Base-by-base conservation (phyloP, 2,888 invertebrate species). In the Pogonocherus hispidulus region DNA sequence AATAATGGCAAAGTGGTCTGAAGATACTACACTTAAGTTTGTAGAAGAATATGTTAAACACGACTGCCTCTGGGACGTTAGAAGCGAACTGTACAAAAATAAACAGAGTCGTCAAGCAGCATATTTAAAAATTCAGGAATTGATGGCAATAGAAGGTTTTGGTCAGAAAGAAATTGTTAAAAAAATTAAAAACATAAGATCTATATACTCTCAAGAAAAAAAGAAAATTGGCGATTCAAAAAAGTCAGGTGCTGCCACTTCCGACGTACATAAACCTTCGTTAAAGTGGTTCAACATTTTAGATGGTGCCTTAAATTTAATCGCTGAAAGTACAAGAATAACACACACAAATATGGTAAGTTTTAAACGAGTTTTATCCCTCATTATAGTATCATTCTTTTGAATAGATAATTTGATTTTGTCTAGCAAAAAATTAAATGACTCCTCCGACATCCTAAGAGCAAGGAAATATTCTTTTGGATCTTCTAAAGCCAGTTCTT, bases 21-120 rank as follows among this genome's bases (percentile, higher is more conserved):
- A 27, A 27, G 1, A 27, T 27, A 27, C 27, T 8, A 27, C 27
- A 6, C 8, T 27, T 8, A 27, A 27, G 8, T 27, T 27, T 27
- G 27, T 27, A 8, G 27, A 27, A 27, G 27, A 27, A 27, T 27
- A 23, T 11, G 22, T 51, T n/a, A n/a, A n/a, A n/a, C n/a, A n/a
- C n/a, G n/a, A n/a, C n/a, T 22, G 44, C 16, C 44, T 62, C 32
- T 62, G 62, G 62, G 49, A 62, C 35, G 72, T 75, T 78, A 82
- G 46, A 23, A 55, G 11, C 18, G 47, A 18, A 9, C 6, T 55
- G 4, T 54, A 55, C 54, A 63, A 63, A 63, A 63, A 63, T 23
- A 63, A 20, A 27, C 22, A 63, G 44, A 54, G 37, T 5, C 62
- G 37, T 3, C 51, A 62, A 51, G 62, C 51, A 51, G 62, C 62